Evolutionary conservation across 92 coral and sea anemone genomes (phyloP).

Genomic region (Anthopleura xanthogrammica): DNA sequence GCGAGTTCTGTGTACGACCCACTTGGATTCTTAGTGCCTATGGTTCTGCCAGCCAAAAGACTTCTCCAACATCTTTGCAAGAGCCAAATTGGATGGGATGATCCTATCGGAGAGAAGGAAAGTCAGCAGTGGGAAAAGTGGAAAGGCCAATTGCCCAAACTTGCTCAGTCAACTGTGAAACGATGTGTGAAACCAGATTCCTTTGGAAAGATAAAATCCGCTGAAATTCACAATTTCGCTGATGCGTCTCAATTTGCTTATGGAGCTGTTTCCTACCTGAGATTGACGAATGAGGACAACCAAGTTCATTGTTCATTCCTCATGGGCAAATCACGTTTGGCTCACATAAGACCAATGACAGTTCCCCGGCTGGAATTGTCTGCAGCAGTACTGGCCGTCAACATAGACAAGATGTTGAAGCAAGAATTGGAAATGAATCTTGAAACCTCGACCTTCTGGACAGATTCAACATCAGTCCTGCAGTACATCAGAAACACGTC

Average conservation of each 20-base stretch:
- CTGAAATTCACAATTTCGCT: slow-evolving; percentile 29
- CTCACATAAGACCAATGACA: slow-evolving; percentile 42
- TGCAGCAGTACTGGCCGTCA: slow-evolving; percentile 27
- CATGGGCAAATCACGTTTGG: slow-evolving; percentile 39
- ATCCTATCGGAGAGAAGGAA: not conserved
- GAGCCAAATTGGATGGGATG: slow-evolving; percentile 6
- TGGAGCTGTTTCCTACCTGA: slow-evolving; percentile 31
- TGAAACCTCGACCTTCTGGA: slow-evolving; percentile 36
- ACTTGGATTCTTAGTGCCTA: slow-evolving; percentile 15
- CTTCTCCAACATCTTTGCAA: slow-evolving; percentile 16
- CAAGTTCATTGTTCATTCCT: slow-evolving; percentile 23
- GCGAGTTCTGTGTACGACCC: slow-evolving; percentile 16
- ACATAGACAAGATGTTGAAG: slow-evolving; percentile 10
- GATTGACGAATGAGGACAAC: not conserved
- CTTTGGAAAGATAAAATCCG: not conserved
- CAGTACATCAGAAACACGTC: slow-evolving; percentile 39
- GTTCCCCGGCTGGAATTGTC: slow-evolving; percentile 44
- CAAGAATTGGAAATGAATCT: slow-evolving; percentile 19
- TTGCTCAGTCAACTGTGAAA: slow-evolving; percentile 6
- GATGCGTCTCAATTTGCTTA: slow-evolving; percentile 29
- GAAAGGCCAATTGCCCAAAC: slow-evolving; percentile 23
- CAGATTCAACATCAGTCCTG: slow-evolving; percentile 47
- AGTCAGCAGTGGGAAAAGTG: slow-evolving; percentile 25
- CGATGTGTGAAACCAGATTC: slow-evolving; percentile 25
- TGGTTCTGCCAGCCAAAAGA: slow-evolving; percentile 9